Base-by-base conservation (phyloP, 2,113 vertebrate species). In the Tychaedon coryphoeus region DNA sequence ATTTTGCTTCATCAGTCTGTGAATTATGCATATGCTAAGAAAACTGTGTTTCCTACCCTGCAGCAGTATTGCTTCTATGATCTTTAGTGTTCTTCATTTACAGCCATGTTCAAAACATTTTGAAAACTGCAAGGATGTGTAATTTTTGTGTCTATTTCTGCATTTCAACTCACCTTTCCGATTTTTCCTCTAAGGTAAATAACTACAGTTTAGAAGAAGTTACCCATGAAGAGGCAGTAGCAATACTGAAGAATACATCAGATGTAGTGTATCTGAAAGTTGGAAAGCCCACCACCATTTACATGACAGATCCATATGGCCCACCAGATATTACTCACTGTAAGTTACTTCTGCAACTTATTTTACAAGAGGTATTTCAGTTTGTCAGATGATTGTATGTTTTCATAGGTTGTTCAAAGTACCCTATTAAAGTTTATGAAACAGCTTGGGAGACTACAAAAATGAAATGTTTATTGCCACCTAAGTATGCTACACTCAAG, bases 191-290 rank as follows among this genome's bases (percentile, higher is more conserved):
- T 77, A 92, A 99, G 99, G 99, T 99, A 87, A 99, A 99, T 97
- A 99, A 99, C 97, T 99, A 99, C 98, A 99, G 99, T 96, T 98
- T 99, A 98, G 99, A 99, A 98, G 99, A 99, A 96, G 99, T 99
- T 70, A 99, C 99, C 51, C 99, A 99, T 56, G 99, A 99, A 97
- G 99, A 99, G 93, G 99, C 99, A 9, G 99, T 99, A 97, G 98
- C 98, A 16, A 99, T 99, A 96, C 83, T 99, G 98, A 99, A 99
- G 98, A 99, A 99, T 95, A 99, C 99, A 7, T 98, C 98, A 8
- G 99, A 99, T 88, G 99, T 99, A 66, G 99, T 99, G 58, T 99
- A 99, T 95, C 97, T 99, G 80, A 99, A 99, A 97, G 99, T 99
- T 96, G 99, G 99, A 73, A 99, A 99, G 83, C 99, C 99, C 91